Percentiles rank a stretch among this genome's conserved stretches.
Conservation (phyloP, 1,140 invertebrate genomes). For the Drosophila pectinifera region DNA sequence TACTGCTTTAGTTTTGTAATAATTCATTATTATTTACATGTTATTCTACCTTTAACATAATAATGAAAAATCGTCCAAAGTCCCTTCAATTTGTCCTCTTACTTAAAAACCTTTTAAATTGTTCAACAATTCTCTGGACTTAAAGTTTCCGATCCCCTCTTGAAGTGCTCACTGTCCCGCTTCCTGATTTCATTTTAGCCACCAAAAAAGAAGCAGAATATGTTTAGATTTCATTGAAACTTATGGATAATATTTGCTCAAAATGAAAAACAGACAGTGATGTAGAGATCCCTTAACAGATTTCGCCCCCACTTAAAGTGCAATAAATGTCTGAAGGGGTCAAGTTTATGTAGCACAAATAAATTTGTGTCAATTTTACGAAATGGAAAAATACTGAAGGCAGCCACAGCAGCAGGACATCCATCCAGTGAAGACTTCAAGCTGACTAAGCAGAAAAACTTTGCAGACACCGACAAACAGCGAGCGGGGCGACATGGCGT, state of each 20-base stretch:
- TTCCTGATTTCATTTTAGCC: not conserved
- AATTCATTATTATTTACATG: too few relatives aligned
- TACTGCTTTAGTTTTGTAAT: too few relatives aligned
- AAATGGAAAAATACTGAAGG: conserved; percentile 40
- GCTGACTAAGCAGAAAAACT: conserved; percentile 64
- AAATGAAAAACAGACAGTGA: conserved; percentile 9
- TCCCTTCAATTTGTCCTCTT: too few relatives aligned
- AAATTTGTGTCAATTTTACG: conserved; percentile 38
- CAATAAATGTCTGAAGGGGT: conserved; percentile 47
- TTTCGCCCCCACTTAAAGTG: conserved; percentile 5
- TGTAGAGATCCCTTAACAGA: conserved; percentile 1
- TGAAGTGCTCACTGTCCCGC: not conserved
- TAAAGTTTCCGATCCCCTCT: too few relatives aligned
- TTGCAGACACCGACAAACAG: conserved; percentile 40
- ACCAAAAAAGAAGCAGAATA: not conserved
- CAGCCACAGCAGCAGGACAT: conserved; percentile 15
- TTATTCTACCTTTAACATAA: too few relatives aligned
- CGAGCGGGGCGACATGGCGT: conserved; percentile 39
- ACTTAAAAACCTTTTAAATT: not conserved
- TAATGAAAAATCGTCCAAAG: too few relatives aligned
- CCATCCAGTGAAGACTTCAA: not conserved
- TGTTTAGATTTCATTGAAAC: conserved; percentile 2
- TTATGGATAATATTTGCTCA: conserved; percentile 14
- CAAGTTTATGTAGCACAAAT: conserved; percentile 41
- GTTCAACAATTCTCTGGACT: too few relatives aligned